These are phyloP conservation scores for Sarotherodon lohbergeri DNA, from an alignment of 2,113 vertebrate species.

Conservation along the genomic window DNA sequence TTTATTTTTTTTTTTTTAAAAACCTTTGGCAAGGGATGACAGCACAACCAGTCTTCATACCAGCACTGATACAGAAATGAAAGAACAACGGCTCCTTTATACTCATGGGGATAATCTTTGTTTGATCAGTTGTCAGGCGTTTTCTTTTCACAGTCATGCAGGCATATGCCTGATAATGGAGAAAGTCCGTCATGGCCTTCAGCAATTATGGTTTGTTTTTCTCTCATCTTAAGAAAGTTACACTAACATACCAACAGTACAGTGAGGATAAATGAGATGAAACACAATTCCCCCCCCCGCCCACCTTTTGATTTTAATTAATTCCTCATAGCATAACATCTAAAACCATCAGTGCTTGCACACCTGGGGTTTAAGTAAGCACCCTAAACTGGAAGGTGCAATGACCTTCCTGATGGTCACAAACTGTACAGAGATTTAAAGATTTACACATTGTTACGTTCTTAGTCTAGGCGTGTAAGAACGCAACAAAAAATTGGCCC, in stretches of 20 bases:
- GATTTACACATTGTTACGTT: background rate
- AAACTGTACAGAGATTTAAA: background rate
- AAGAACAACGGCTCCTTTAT: background rate
- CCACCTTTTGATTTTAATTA: background rate
- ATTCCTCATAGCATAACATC: background rate
- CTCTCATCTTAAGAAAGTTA: background rate
- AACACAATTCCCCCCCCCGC: background rate
- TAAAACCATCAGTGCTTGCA: background rate
- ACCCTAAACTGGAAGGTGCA: background rate
- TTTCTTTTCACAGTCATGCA: background rate
- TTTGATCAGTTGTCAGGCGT: background rate
- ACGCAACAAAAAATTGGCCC: too few relatives aligned
- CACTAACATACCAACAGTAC: background rate
- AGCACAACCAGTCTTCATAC: background rate
- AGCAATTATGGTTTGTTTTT: background rate
- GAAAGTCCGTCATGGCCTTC: background rate
- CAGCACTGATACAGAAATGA: background rate
- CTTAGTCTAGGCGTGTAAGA: too few relatives aligned
- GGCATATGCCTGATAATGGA: background rate
- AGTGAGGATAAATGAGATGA: background rate
- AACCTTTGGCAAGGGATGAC: background rate
- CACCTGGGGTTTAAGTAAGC: background rate
- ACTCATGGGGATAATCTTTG: background rate
- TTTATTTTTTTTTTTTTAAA: background rate
- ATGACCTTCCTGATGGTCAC: background rate